A percentile compares a stretch with the other conserved stretches of the same genome.
These are phyloP conservation scores for Carassius gibelio DNA, from an alignment of 2,113 vertebrate species.

Conservation along the genomic window DNA sequence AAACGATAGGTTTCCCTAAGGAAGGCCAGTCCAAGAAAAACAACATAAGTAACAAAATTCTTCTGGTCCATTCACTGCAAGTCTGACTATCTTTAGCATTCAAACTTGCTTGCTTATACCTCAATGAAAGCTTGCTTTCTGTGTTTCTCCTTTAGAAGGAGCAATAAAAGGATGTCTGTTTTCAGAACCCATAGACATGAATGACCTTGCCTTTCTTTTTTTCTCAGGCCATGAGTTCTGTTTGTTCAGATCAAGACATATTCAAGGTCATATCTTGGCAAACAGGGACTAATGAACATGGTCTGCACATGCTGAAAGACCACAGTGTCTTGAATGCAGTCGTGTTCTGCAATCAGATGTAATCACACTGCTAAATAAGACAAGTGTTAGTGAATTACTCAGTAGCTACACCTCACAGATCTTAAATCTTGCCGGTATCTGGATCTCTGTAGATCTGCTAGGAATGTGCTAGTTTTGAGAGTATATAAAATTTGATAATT, in stretches of 20 bases:
- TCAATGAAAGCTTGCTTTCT: neutral
- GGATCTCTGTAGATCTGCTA: neutral
- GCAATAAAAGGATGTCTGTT: neutral
- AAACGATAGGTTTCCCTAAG: neutral
- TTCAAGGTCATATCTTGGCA: neutral
- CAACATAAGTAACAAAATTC: neutral
- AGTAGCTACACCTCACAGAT: neutral
- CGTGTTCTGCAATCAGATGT: neutral
- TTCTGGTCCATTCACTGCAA: neutral
- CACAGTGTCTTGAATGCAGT: neutral
- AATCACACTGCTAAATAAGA: neutral
- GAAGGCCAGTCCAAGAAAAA: neutral
- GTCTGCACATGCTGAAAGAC: neutral
- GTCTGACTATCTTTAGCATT: neutral
- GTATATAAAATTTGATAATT: neutral
- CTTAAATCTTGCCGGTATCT: neutral
- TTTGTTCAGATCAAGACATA: neutral
- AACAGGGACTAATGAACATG: neutral
- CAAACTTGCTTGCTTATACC: neutral
- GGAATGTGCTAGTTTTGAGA: neutral
- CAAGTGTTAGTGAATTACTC: neutral
- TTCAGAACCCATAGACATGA: constrained; percentile 11
- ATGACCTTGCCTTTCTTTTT: constrained; percentile 32
- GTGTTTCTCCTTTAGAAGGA: neutral
- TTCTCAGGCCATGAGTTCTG: neutral